Base-by-base conservation (phyloP, 37 sponge, comb jelly and placozoan species). In the Aplysina aerophoba region DNA sequence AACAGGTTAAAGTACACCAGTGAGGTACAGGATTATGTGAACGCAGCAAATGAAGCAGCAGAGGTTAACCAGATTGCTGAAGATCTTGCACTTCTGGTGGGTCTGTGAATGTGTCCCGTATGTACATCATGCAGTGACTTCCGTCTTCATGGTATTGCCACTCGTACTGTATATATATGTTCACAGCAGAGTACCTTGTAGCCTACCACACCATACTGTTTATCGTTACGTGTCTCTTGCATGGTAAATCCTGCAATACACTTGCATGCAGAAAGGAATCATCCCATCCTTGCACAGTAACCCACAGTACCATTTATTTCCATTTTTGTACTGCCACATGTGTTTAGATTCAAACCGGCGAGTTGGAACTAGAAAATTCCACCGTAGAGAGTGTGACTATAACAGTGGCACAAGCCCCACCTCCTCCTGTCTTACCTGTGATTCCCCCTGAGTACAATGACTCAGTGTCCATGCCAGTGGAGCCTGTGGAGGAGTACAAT, bases 371-470 rank as follows among this genome's bases (percentile, higher is more conserved):
- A 17, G 89, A 74, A 22, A 94, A 94, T 74, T 87, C 85, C 35
- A 88, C 89, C 36, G 35, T 94, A 33, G 34, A 44, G 44, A 84
- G 84, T 24, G 21, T 91, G 22, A 39, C 82, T 4, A 81, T 91
- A 3, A 57, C 82, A 8, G 84, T 86, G 50, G 91, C 94, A 4
- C 30, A 36, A 1, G 81, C 87, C 33, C 89, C 91, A 4, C 58
- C 87, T n/a, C 82, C 87, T 59, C 88, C 91, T n/a, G 31, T 78
- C 39, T 54, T 75, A 22, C 94, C 94, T 5, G 79, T 82, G 61
- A 74, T 94, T 12, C 94, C 94, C 5, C 91, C 91, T 8, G 72
- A 55, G 39, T 86, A 58, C 35, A 38, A 80, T 21, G 59, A 83
- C 64, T 28, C 72, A n/a, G 73, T 69, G 1, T 30, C 80, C 21